Conservation (phyloP, 37 sponge, comb jelly and placozoan species). For the Crambe crambe region DNA sequence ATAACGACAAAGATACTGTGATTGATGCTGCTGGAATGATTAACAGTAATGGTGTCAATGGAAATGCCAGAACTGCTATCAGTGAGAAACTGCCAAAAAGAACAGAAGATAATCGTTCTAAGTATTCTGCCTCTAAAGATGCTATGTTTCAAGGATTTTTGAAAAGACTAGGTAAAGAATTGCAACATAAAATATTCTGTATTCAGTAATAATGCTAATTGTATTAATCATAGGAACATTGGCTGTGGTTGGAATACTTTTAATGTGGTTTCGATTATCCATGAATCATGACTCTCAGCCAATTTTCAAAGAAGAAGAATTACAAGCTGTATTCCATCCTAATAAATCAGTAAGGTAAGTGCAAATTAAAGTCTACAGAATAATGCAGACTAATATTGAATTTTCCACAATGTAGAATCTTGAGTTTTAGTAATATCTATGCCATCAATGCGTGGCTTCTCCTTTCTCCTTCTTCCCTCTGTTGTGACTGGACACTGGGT, state of each 20-base stretch:
- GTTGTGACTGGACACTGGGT: slow-evolving; percentile 94
- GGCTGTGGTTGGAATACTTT: slow-evolving; percentile 15
- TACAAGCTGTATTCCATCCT: slow-evolving; percentile 75
- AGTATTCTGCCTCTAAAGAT: background rate
- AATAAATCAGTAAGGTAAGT: slow-evolving; percentile 68
- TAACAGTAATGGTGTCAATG: background rate
- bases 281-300: slow-evolving; percentile 84
- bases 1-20: background rate
- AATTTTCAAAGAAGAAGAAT: slow-evolving; percentile 85
- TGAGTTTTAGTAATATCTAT: slow-evolving; percentile 90
- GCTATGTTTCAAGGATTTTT: background rate
- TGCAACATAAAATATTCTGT: background rate
- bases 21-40: background rate
- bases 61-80: background rate
- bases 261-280: slow-evolving; percentile 67
- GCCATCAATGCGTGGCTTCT: slow-evolving; percentile 79
- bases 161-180: slow-evolving; percentile 1
- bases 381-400: background rate
- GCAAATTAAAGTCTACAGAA: background rate
- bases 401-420: slow-evolving; percentile 26
- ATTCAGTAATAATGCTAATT: background rate
- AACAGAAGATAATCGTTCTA: background rate
- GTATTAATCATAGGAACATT: slow-evolving; percentile 13
- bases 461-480: slow-evolving; percentile 74
- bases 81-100: slow-evolving; percentile 1